Base-by-base conservation (phyloP, 2,888 invertebrate genomes). In the Leptinotarsa tumamoca region DNA sequence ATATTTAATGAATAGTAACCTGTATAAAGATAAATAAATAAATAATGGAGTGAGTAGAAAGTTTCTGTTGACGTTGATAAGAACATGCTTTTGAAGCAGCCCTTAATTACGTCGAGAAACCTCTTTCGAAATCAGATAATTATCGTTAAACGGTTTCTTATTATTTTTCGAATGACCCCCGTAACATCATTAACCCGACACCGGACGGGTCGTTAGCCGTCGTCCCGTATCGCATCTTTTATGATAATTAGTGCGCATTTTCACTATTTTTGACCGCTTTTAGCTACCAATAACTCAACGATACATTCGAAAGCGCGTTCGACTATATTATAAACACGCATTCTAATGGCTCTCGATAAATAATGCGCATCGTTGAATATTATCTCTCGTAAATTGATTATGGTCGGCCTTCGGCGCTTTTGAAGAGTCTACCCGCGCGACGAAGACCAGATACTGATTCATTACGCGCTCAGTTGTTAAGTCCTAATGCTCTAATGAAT, bases 261-360 rank as follows among this genome's bases (percentile, higher is more conserved):
- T 33, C 63, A 63, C 63, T 63, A 63, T 63, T 63, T 63, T 63
- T 63, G 63, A 63, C 63, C 63, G 63, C 63, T 63, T 63, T 63
- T 63, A 63, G 63, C 63, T 63, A 63, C 63, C 63, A 63, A 63
- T 63, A 63, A 63, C 63, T 63, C 63, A 63, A 33, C 3, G 63
- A 63, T 4, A 63, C 63, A 63, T 63, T 63, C 63, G 43, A 63
- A 63, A 63, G 63, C 63, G 43, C 63, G 63, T 63, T 63, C 63
- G 43, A 63, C 63, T 63, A 63, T 63, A 63, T 63, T 18, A 63
- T 63, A 63, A 63, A 63, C 63, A 63, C 63, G 63, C 63, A 63
- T 63, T 63, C 63, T 63, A 63, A 63, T 63, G 63, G 18, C 63
- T 63, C 18, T 33, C 63, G 63, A 63, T 63, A 63, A 63, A 63